phyloP scores from a whole-genome alignment of 2,113 vertebrate species.

The Misgurnus anguillicaudatus region DNA sequence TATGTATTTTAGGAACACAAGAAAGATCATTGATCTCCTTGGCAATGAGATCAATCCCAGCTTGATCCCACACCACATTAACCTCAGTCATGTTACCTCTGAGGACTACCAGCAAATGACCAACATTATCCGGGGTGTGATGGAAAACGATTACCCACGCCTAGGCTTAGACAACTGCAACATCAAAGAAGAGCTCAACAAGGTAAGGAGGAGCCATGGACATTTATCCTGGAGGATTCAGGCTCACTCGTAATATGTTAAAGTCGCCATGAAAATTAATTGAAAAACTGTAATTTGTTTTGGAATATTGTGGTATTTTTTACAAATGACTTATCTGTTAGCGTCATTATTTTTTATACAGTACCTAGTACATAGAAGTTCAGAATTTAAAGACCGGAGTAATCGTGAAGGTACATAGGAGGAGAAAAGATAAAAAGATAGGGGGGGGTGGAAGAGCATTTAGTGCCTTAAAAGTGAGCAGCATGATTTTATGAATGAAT shows the following conservation, averaged over 20 bases:
- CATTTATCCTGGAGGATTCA: background rate
- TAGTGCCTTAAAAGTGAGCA: too few relatives aligned
- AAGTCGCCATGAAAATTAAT: too few relatives aligned
- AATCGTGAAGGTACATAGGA: too few relatives aligned
- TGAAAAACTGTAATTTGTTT: too few relatives aligned
- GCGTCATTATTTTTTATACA: too few relatives aligned
- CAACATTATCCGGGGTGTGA: constrained; percentile 77
- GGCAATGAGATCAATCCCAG: constrained; percentile 77
- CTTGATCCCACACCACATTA: constrained; percentile 88
- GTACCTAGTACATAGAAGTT: too few relatives aligned
- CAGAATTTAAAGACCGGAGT: background rate
- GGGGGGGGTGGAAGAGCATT: too few relatives aligned
- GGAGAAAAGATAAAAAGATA: too few relatives aligned
- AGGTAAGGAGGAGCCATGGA: constrained; percentile 75
- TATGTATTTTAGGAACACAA: constrained; percentile 79
- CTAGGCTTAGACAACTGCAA: constrained; percentile 85
- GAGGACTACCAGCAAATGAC: constrained; percentile 88
- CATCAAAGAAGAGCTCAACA: constrained; percentile 89
- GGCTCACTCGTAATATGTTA: background rate
- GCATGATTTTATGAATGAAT: background rate
- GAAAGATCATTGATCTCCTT: constrained; percentile 81
- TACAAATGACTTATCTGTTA: too few relatives aligned
- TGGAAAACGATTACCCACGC: constrained; percentile 76
- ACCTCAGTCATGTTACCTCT: constrained; percentile 81
- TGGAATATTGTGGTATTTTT: too few relatives aligned